Evolutionary conservation across 2,113 vertebrate genomes (phyloP), one percentile per base, ranked within the genome.

Genomic region (Ranitomeya imitator): DNA sequence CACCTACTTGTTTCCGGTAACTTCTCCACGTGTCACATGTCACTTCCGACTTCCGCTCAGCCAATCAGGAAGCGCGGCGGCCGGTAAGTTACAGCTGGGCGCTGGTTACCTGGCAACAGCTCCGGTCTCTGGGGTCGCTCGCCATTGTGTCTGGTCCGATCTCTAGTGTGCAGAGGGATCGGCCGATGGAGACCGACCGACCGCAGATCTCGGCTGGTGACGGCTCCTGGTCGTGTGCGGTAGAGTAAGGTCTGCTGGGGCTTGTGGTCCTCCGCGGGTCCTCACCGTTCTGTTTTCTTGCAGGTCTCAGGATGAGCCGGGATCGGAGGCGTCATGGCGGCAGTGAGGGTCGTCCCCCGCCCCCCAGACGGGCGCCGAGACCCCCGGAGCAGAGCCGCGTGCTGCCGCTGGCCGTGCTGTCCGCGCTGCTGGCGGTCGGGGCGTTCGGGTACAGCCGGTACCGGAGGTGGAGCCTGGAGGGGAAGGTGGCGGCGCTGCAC

Each of bases 401-500:
- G 0, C 15, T 88, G 13, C 51, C 83, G 67, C 3, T 76, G 9
- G 69, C 79, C 37, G 11, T 74, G 6, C 6, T 83, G 37, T 88
- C 67, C 14, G 52, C 57, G 18, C 6, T 73, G 1, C 60, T 83
- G 2, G 86, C 55, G 0, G 2, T 88, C 0, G 5, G 79, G 4
- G 79, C 86, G 2, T 83, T 83, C 59, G 95, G 94, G 83, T 96
- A 92, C 88, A 95, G 93, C 81, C 90, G 94, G 10, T 95, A 96
- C 91, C 94, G 95, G 85, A 93, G 94, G 2, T 96, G 96, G 90
- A 90, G 91, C 21, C 93, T 95, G 73, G 93, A 94, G 12, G 93
- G 93, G 86, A 94, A 95, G 21, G 95, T 97, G 2, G 91, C 96
- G 76, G 96, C 95, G 0, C 93, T 95, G 6, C 97, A 98, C 91